Percentiles rank a stretch among this genome's conserved stretches.
Conservation (phyloP, 1,140 invertebrate genomes). For the Paraescarpia echinospica region DNA sequence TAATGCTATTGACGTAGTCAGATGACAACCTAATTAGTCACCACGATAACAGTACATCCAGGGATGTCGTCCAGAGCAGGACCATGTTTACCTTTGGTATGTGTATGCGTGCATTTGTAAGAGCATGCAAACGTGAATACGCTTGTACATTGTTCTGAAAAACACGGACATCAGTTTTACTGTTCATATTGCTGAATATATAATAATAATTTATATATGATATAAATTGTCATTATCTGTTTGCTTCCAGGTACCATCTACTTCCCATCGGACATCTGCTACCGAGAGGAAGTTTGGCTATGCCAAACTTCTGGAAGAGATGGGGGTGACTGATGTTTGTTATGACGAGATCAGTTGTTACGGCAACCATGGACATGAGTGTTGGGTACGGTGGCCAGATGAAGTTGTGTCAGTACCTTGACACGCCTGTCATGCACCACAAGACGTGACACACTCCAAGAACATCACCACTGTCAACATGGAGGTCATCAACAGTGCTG, state of each 20-base stretch:
- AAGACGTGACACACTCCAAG: background rate
- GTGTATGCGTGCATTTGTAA: no score
- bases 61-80: no score
- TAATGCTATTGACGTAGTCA: no score
- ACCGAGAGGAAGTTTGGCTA: background rate
- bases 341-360: no score
- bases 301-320: no score
- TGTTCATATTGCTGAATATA: background rate
- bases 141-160: background rate
- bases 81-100: no score
- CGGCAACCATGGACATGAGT: background rate
- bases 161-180: background rate
- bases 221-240: background rate
- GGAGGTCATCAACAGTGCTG: background rate
- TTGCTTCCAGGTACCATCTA: background rate
- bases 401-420: background rate
- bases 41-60: no score
- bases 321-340: no score
- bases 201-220: background rate
- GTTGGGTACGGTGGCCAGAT: background rate
- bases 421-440: background rate
- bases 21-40: no score
- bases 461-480: background rate
- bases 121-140: background rate
- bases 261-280: background rate